Evolutionary conservation across 2,888 invertebrate genomes (phyloP), one percentile per base, ranked within the genome.

Genomic region (Trachelus iudaicus): DNA sequence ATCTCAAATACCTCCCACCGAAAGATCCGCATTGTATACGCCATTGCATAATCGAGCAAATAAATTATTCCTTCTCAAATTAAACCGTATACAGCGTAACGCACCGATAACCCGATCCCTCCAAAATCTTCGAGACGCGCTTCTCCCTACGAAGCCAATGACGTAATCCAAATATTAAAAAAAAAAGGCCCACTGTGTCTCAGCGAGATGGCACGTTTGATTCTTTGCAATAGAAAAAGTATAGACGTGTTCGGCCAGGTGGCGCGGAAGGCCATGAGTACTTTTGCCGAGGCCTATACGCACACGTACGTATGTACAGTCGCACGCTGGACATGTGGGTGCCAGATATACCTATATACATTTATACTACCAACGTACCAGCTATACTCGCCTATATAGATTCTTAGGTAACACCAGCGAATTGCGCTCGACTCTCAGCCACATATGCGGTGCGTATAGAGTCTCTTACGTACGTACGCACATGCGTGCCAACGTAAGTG

Each of bases 391-490:
- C 76, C 79, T 85, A 81, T 84, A 85, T 85, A 85, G 84, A 88
- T 87, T 86, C 87, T 87, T 87, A 87, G 87, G 84, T 87, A 88
- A 88, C 85, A 81, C 23, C 9, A 56, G 56, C 83, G 84, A 85
- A 87, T 88, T 85, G 85, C 83, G 83, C 80, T 75, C 79, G 81
- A 73, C 76, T 76, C 81, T 75, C 78, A 74, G 69, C 79, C 77
- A 73, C 81, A 77, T 82, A 75, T 78, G 77, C 15, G 68, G 13
- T 69, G 75, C 23, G 23, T 56, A 2, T 69, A n/a, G 68, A 75
- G 76, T 37, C 69, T 34, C 73, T 31, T 73, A 69, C 71, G 9
- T 75, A 73, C 77, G 31, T 69, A 76, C 69, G 75, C 75, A 40
- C 68, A 68, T 68, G 31, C 75, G 69, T 40, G 31, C 30, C 40